Evolutionary conservation across 2,113 vertebrate genomes (phyloP).

Genomic region (Isurus oxyrinchus): DNA sequence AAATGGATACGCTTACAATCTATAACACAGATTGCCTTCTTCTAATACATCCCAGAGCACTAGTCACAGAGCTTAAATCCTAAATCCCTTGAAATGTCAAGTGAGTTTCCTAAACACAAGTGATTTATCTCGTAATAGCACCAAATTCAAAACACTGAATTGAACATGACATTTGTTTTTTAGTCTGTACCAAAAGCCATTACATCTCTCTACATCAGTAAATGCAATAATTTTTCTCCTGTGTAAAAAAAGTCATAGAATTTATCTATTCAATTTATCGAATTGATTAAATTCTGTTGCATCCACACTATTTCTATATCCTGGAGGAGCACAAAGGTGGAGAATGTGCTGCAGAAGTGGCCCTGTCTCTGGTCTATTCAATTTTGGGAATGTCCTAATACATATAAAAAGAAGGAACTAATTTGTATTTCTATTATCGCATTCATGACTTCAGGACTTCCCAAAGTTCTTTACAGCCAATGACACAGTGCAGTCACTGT

Average conservation of each 20-base stretch:
- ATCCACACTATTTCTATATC: neutral
- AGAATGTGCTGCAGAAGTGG: neutral
- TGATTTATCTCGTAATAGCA: neutral
- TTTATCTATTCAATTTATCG: neutral
- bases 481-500: neutral
- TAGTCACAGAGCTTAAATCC: neutral
- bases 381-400: neutral
- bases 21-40: neutral
- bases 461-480: neutral
- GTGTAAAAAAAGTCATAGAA: neutral
- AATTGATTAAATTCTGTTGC: neutral
- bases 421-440: neutral
- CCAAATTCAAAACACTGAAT: neutral
- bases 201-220: neutral
- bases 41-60: neutral
- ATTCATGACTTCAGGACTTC: neutral
- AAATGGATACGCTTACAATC: neutral
- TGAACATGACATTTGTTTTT: neutral
- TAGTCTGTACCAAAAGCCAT: neutral
- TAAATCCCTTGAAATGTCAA: neutral
- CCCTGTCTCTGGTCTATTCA: neutral
- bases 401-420: neutral
- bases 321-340: neutral
- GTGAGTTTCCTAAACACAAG: neutral
- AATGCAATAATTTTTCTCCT: neutral